Evolutionary conservation across 2,888 invertebrate species (phyloP), one percentile per base, ranked within the genome.

Genomic region (Cataglyphis albicans): DNA sequence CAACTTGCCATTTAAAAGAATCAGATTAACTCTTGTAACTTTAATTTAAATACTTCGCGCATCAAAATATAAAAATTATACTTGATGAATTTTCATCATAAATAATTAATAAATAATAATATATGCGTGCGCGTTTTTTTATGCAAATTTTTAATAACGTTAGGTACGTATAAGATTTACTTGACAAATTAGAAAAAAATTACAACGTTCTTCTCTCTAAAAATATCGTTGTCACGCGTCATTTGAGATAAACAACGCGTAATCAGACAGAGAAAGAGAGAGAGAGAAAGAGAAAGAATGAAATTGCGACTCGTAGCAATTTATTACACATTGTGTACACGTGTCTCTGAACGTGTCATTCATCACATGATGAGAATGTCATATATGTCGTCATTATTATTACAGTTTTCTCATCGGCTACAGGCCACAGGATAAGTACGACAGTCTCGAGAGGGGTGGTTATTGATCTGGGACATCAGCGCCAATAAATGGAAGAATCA

Each of bases 401-500:
- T 76, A 64, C 81, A 41, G 73, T 76, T 59, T 80, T 48, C 78
- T 73, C 74, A 63, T 52, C 52, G 82, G 59, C 48, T 75, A 48
- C 59, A 57, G 52, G 70, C 48, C 75, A 65, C 59, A 63, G 61
- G 70, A 57, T 59, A 84, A 86, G 44, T 72, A 75, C 57, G 75
- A 35, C 57, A 65, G 73, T 65, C 78, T 86, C 84, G 85, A 85
- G 85, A 84, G 85, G 86, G 85, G 85, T 90, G 92, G 89, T 91
- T 93, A 93, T 93, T 93, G 93, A 93, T 93, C 93, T 91, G 90
- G 88, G 65, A 87, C 85, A 83, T 86, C 84, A 86, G 83, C 87
- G 89, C 83, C 82, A 83, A 81, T 64, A 80, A 81, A 85, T 61
- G 81, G 65, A 81, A 76, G 81, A 80, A 87, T 57, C 80, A 41